Base-by-base conservation (phyloP, 2,888 invertebrate genomes). In the Dryobota labecula region DNA sequence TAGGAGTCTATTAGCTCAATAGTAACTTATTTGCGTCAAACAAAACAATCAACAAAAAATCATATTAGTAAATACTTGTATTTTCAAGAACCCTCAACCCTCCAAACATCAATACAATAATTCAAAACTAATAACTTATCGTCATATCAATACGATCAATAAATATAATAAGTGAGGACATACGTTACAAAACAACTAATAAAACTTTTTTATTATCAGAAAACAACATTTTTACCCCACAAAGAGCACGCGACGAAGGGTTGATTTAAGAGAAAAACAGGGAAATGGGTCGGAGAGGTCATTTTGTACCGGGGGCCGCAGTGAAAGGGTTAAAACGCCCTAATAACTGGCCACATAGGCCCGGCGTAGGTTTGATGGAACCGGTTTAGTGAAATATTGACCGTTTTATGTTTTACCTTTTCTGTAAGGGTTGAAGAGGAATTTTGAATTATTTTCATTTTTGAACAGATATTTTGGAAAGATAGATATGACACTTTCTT, bases 211-310 rank as follows among this genome's bases (percentile, higher is more conserved):
- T 92, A 93, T 92, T 91, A 92, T 86, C 86, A 87, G 90, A 91
- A 93, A 92, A 91, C 88, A 90, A 88, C 86, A 87, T 91, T 93
- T 94, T 92, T 89, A 89, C 90, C 91, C 90, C 86, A 91, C 90
- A 91, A 87, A 84, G 77, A 84, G 90, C 94, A 91, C 94, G 92
- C 91, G 94, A 85, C 82, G 76, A 65, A 86, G 90, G 92, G 92
- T 91, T 90, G 87, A 84, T 91, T 93, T 93, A 88, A 89, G 88
- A 90, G 90, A 92, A 91, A 89, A 91, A 90, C 85, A 86, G 91
- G 90, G 91, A 92, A 93, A 90, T 88, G 91, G 92, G 95, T 94
- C 92, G 90, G 63, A 73, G 89, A 92, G 95, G 95, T 95, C 95
- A 95, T 82, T 88, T 76, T 80, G 85, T 80, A 86, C 82, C 80